These are phyloP conservation scores for Chaetorhynchus papuensis DNA, from an alignment of 2,113 vertebrate genomes.

Conservation along the genomic window DNA sequence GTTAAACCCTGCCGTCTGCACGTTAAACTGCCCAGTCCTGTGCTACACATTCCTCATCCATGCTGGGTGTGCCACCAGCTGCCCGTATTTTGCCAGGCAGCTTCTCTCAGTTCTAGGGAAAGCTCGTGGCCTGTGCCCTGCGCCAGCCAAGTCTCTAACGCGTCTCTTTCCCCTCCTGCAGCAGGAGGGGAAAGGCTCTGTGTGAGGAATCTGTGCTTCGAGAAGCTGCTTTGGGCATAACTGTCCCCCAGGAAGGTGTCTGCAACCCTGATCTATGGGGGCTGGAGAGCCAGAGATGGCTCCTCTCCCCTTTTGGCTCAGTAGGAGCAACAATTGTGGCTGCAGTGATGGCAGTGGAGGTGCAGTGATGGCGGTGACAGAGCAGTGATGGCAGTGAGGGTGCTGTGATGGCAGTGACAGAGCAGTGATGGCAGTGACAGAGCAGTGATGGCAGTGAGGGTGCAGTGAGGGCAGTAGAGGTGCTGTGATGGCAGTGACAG, in stretches of 20 bases:
- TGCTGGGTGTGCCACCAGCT: neutral
- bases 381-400: neutral
- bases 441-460: rapidly evolving
- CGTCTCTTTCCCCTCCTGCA: rapidly evolving
- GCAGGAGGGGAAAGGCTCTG: neutral
- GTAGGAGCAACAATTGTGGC: rapidly evolving
- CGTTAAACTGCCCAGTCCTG: neutral
- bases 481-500: too few relatives aligned
- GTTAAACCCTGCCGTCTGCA: neutral
- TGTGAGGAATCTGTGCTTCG: neutral
- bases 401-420: neutral
- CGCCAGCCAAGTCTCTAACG: rapidly evolving
- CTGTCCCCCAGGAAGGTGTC: neutral
- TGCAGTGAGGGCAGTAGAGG: too few relatives aligned
- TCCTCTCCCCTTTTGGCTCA: neutral
- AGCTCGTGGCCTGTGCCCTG: neutral
- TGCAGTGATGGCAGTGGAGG: neutral
- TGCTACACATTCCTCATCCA: rapidly evolving
- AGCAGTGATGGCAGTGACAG: too few relatives aligned
- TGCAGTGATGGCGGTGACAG: too few relatives aligned
- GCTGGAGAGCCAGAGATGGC: neutral
- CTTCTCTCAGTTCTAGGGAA: neutral
- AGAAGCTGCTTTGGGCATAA: neutral
- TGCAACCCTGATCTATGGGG: rapidly evolving
- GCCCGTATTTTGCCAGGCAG: neutral